A percentile compares a stretch with the other conserved stretches of the same genome.
These are phyloP conservation scores for Diceros bicornis DNA, from an alignment of 2,797 vertebrate genomes.

Conservation along the genomic window DNA sequence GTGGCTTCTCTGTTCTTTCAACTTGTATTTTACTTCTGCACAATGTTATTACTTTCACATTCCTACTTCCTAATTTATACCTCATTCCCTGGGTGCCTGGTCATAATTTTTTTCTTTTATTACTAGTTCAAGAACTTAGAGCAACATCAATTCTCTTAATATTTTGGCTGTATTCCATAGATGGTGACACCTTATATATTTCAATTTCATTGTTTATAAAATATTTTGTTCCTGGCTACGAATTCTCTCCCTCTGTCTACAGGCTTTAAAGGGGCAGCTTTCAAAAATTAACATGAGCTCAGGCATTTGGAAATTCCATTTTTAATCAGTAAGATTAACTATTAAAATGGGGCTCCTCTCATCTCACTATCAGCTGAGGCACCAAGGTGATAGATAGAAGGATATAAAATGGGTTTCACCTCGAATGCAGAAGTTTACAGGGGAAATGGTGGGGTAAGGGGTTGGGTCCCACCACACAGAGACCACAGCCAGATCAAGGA, in stretches of 20 bases:
- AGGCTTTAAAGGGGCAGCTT: background rate
- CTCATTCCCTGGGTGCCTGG: background rate
- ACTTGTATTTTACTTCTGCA: background rate
- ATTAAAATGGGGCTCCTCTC: background rate
- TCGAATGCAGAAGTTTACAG: background rate
- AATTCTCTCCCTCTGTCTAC: rapidly evolving
- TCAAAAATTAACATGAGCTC: background rate
- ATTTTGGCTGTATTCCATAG: too few relatives aligned
- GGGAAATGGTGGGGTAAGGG: background rate
- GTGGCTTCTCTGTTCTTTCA: background rate
- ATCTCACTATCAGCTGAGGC: too few relatives aligned
- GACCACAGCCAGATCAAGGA: background rate
- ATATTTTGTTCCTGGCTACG: background rate
- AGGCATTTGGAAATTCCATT: background rate
- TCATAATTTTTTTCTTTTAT: background rate
- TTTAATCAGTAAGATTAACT: background rate
- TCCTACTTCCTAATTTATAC: background rate
- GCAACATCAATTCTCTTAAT: background rate
- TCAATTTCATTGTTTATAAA: background rate
- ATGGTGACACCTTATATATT: rapidly evolving
- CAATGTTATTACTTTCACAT: background rate
- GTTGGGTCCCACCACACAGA: background rate
- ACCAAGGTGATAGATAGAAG: background rate
- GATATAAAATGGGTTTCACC: background rate
- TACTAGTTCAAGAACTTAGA: background rate